These are phyloP conservation scores for Drosophila fungiperda DNA, from an alignment of 2,888 invertebrate genomes.

Conservation along the genomic window DNA sequence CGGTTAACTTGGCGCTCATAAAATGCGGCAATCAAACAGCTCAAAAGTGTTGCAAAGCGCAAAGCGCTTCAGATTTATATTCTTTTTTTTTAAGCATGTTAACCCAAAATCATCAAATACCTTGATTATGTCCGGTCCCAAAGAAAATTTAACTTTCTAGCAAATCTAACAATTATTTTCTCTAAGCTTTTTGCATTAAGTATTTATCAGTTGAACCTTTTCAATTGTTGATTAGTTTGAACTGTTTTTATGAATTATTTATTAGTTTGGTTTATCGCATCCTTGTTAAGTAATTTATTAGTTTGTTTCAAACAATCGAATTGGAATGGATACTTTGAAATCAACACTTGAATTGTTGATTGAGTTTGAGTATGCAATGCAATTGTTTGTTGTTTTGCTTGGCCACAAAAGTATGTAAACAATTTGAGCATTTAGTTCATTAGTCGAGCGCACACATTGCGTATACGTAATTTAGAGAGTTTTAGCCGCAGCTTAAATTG, in stretches of 20 bases:
- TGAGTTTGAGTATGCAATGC: background rate
- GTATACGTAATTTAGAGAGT: slow-evolving; percentile 49
- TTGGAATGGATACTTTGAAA: background rate
- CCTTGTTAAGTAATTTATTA: background rate
- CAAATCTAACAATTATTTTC: background rate
- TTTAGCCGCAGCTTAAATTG: slow-evolving; percentile 41
- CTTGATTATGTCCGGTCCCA: slow-evolving; percentile 1
- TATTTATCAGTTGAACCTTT: background rate
- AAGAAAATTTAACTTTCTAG: background rate
- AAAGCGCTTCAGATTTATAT: slow-evolving; percentile 3
- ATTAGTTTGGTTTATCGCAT: background rate
- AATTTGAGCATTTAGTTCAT: slow-evolving; percentile 48
- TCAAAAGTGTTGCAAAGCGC: slow-evolving; percentile 40
- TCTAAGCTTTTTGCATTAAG: background rate
- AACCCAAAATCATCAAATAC: background rate
- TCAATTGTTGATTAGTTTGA: background rate
- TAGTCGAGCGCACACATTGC: slow-evolving; percentile 36
- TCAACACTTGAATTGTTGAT: slow-evolving; percentile 10
- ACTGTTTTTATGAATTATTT: background rate
- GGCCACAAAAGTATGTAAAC: slow-evolving; percentile 25
- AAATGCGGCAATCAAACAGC: slow-evolving; percentile 54
- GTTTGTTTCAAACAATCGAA: background rate
- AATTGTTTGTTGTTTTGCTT: slow-evolving; percentile 26
- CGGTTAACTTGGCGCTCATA: slow-evolving; percentile 56
- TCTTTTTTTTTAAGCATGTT: slow-evolving; percentile 2